phyloP scores from a whole-genome alignment of 2,113 vertebrate species.

The Ophthalmolycus amberensis region DNA sequence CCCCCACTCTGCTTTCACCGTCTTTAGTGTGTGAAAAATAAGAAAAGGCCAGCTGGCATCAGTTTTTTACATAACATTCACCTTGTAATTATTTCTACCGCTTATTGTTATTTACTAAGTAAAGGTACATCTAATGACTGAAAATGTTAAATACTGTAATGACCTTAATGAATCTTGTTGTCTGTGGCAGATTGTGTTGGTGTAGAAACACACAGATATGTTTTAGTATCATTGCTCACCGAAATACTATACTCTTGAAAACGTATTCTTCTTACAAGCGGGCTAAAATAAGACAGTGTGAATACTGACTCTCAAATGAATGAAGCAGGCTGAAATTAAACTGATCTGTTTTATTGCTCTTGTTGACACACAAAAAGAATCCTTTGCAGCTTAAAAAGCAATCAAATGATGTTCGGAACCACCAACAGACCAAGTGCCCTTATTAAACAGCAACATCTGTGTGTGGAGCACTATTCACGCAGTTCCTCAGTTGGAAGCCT shows the following conservation, averaged over 20 bases:
- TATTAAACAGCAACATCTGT: not conserved
- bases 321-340: not conserved
- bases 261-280: not conserved
- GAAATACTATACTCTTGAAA: not conserved
- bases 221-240: not conserved
- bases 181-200: not conserved
- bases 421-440: not conserved
- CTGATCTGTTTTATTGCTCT: not conserved
- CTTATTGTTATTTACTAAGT: too few species aligned
- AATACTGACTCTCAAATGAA: not conserved
- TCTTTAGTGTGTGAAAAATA: not conserved
- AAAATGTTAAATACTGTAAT: not conserved
- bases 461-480: not conserved
- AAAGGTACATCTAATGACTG: not conserved
- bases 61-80: too few species aligned
- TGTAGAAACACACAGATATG: not conserved
- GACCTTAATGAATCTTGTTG: too few species aligned
- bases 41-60: too few species aligned
- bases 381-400: not conserved
- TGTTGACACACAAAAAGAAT: not conserved
- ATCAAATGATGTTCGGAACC: not conserved
- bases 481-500: slow-evolving; percentile 1
- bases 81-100: too few species aligned
- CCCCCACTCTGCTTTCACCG: too few species aligned
- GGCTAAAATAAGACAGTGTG: not conserved